Base-by-base conservation (phyloP, 2,113 vertebrate species). In the Polypterus bichir region DNA sequence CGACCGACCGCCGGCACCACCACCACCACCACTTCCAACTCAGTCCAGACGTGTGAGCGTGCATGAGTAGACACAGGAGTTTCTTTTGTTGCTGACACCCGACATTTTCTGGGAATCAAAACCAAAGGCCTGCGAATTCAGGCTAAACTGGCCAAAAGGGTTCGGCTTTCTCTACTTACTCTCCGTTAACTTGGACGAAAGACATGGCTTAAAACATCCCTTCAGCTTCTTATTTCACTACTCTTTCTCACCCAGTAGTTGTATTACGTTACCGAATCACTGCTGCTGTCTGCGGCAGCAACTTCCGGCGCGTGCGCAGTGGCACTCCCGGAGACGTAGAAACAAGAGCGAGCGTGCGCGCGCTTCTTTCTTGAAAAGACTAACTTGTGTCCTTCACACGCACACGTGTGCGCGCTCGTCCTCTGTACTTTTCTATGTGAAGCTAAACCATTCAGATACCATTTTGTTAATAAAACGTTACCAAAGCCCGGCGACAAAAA, bases 261-360 rank as follows among this genome's bases (percentile, higher is more conserved):
- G 74, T 77, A 74, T 69, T 77, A 75, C 78, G 79, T 71, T 74
- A 74, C 84, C 83, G 83, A 86, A 86, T 88, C 84, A 86, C 84
- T 84, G 82, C 83, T 80, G 77, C 85, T 86, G 80, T 86, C 82
- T 86, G 86, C 84, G 81, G 83, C 83, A 85, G 75, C 81, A 77
- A 83, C 83, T 85, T 83, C 78, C 76, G 67, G 78, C 79, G 83
- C 86, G 83, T 84, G 86, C 84, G 84, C 81, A 67, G 44, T 27
- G 44, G 44, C 6, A 10, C 44, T 27, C 44, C 9, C 46, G 9
- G 55, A 9, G 45, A 59, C n/a, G 47, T 5, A 4, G 7, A 46
- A 59, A 0, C 53, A 3, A 67, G 58, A 66, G 27, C 27, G 27
- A 27, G 27, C 27, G 27, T 27, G 27, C 27, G 27, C 54, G 4